A percentile compares a stretch with the other conserved stretches of the same genome.
phyloP scores from a whole-genome alignment of 2,113 vertebrate species.

The Cathartes aura region DNA sequence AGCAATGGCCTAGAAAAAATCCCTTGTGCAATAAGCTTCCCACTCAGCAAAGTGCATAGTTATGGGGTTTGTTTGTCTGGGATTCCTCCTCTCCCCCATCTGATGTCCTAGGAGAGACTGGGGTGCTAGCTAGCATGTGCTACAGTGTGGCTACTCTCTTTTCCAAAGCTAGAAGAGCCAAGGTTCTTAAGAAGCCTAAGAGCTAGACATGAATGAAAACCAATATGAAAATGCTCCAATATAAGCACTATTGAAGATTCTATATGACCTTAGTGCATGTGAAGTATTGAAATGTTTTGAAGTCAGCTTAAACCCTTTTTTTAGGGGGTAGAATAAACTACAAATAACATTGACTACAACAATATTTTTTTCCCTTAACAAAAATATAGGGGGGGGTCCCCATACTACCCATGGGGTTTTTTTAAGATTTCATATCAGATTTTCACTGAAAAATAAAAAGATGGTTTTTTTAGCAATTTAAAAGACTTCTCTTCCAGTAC shows the following conservation, averaged over 20 bases:
- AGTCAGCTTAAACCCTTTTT: neutral
- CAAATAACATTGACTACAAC: fast-evolving
- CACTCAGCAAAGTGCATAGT: neutral
- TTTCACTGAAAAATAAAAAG: neutral
- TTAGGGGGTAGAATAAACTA: neutral
- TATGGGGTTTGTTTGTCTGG: neutral
- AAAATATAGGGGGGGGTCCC: neutral
- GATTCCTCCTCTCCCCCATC: neutral
- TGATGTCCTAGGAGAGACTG: neutral
- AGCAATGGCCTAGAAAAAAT: neutral
- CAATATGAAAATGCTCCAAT: neutral
- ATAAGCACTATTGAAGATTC: neutral
- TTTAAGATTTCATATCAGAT: neutral
- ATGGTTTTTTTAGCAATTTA: neutral
- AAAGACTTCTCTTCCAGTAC: neutral
- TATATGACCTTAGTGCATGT: neutral
- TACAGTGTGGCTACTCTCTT: neutral
- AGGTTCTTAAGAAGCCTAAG: neutral
- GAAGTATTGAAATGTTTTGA: neutral
- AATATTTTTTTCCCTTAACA: neutral
- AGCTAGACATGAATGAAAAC: neutral
- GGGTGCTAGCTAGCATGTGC: no score
- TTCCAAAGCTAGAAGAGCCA: neutral
- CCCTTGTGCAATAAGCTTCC: neutral
- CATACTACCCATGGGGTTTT: fast-evolving